Evolutionary conservation across 2,113 vertebrate genomes (phyloP), one percentile per base, ranked within the genome.

Genomic region (human (Homo sapiens)): DNA sequence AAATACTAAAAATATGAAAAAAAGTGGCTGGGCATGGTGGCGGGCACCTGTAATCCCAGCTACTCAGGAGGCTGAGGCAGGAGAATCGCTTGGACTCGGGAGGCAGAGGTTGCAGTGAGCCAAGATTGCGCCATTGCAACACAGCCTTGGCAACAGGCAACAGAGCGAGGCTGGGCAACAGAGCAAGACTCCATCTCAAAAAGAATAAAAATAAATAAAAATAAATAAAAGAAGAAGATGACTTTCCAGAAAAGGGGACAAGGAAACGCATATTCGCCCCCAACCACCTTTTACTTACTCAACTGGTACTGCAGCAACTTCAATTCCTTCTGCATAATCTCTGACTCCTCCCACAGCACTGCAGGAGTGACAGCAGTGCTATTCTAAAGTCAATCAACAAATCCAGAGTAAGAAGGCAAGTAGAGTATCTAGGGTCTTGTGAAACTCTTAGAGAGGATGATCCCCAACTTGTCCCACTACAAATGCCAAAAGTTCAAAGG

Each of bases 291-390:
- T 48, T 72, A 98, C 99, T 99, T 96, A 99, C 99, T 98, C 61
- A 99, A 97, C 81, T 98, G 98, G 50, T 98, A 98, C 97, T 98
- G 98, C 87, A 99, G 97, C 27, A 99, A 98, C 88, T 99, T 99
- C 92, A 99, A 80, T 85, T 99, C 99, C 97, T 98, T 98, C 81
- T 96, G 97, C 94, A 99, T 96, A 90, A 97, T 97, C 66, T 99
- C 98, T 93, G 99, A 97, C 86, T 99, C 99, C 91, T 99, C 98
- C 97, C 98, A 96, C 2, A 97, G 96, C 40, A 99, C 98, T 99
- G 52, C 97, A 99, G 97, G 98, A 88, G 86, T 87, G 40, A 97
- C 13, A 87, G 72, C 40, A 82, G 14, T 76, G 32, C 95, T 61
- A 95, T 38, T 94, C 50, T 88, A 96, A 83, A 93, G 73, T 32